These are phyloP conservation scores for Drosophila kuntzei DNA, from an alignment of 2,888 invertebrate genomes.

Conservation along the genomic window DNA sequence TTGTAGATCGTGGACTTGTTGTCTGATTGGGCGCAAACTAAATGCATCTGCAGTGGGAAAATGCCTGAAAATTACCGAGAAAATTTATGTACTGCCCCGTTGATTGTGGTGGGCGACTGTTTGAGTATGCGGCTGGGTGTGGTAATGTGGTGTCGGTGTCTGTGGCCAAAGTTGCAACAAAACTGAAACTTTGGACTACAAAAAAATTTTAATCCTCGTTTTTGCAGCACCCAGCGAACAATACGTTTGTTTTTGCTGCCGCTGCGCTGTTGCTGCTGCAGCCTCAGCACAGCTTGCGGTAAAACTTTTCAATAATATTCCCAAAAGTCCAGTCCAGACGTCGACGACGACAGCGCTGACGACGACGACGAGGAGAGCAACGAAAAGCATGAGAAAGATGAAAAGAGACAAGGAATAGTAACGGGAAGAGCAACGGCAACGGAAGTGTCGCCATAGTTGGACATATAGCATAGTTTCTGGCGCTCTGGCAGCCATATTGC, in stretches of 20 bases:
- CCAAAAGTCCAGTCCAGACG: constrained; percentile 77
- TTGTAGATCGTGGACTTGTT: constrained; percentile 33
- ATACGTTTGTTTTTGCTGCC: constrained; percentile 73
- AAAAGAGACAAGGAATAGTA: constrained; percentile 49
- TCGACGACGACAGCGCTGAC: constrained; percentile 38
- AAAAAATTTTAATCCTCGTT: constrained; percentile 26
- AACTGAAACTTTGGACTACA: constrained; percentile 71
- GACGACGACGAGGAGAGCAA: constrained; percentile 21
- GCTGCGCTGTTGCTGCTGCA: constrained; percentile 38
- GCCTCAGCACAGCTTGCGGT: constrained; percentile 75
- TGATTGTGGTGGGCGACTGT: constrained; percentile 33
- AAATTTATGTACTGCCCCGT: constrained; percentile 68
- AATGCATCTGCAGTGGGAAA: constrained; percentile 37
- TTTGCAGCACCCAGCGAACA: constrained; percentile 57
- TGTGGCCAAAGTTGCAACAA: constrained; percentile 79
- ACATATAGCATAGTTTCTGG: constrained; percentile 68
- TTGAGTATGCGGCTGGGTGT: constrained; percentile 21
- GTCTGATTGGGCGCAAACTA: constrained; percentile 50
- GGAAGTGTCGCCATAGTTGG: constrained; percentile 71
- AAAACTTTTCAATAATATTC: constrained; percentile 80
- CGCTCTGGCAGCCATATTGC: constrained; percentile 69
- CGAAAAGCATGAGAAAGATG: constrained; percentile 35
- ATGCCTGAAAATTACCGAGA: constrained; percentile 50
- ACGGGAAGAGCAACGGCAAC: constrained; percentile 36
- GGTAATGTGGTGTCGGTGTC: constrained; percentile 58